Conservation (phyloP, 2,113 vertebrate genomes). For the Gymnorhina tibicen region DNA sequence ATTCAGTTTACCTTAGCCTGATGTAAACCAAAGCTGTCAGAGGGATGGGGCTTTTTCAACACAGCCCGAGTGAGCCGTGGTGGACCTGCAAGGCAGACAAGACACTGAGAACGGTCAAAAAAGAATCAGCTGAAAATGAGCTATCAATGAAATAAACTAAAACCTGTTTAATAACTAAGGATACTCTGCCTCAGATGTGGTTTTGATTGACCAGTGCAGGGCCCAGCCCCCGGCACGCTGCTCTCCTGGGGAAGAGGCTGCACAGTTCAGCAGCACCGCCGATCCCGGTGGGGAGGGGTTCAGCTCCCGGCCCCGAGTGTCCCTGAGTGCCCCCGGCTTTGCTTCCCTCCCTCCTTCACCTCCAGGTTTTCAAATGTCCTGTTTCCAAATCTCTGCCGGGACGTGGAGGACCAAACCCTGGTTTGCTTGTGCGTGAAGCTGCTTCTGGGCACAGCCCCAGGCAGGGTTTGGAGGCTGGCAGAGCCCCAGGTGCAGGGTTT, state of each 20-base stretch:
- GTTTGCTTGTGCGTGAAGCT: accelerated
- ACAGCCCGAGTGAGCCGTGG: accelerated
- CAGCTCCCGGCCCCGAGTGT: no score
- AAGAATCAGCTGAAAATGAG: not conserved
- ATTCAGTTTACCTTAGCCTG: not conserved
- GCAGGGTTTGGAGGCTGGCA: not conserved
- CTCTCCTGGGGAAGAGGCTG: not conserved
- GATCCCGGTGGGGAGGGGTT: accelerated
- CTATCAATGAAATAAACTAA: not conserved
- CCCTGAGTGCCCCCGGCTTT: not conserved
- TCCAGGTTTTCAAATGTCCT: not conserved
- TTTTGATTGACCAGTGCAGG: not conserved
- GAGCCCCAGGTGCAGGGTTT: accelerated
- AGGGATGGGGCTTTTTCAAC: not conserved
- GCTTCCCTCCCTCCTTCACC: not conserved
- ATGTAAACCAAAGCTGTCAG: not conserved
- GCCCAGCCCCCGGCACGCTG: accelerated
- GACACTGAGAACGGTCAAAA: not conserved
- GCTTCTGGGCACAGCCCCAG: accelerated
- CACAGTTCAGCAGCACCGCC: accelerated
- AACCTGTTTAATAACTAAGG: not conserved
- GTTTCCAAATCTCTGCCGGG: not conserved
- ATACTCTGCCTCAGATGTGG: not conserved
- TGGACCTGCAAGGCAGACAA: not conserved
- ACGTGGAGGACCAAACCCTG: not conserved